Conservation (phyloP, 2,797 vertebrate genomes). For the Mus minutoides region DNA sequence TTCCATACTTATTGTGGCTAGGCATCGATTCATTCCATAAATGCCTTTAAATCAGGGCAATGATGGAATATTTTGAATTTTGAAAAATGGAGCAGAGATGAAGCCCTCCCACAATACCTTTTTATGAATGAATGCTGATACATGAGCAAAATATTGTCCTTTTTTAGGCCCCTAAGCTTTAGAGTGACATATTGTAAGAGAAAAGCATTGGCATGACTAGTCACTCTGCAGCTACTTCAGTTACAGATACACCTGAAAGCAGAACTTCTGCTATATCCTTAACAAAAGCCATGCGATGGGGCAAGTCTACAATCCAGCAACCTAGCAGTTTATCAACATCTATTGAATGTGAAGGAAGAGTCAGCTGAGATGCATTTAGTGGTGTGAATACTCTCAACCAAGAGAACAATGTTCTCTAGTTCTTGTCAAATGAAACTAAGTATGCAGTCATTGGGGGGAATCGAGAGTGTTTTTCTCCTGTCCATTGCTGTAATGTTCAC, state of each 20-base stretch:
- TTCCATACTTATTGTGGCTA: background rate
- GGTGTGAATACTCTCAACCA: background rate
- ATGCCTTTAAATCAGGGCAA: background rate
- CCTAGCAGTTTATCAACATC: background rate
- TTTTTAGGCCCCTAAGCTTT: background rate
- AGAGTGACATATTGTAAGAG: background rate
- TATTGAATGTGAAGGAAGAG: background rate
- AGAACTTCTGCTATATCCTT: background rate
- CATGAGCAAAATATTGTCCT: background rate
- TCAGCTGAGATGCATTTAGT: background rate
- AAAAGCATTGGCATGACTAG: background rate
- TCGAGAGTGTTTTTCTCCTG: background rate
- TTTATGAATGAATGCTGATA: background rate
- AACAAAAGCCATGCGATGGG: background rate
- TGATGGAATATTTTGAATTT: background rate
- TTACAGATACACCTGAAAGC: background rate
- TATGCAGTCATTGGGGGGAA: background rate
- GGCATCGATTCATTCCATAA: background rate
- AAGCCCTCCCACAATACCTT: background rate
- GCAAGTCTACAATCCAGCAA: background rate
- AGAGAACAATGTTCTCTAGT: constrained; percentile 9
- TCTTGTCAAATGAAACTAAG: background rate
- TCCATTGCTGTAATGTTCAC: background rate
- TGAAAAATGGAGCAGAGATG: background rate
- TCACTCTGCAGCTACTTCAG: background rate